Conservation (phyloP, 1,140 invertebrate species). For the Aphelenchoides besseyi region DNA sequence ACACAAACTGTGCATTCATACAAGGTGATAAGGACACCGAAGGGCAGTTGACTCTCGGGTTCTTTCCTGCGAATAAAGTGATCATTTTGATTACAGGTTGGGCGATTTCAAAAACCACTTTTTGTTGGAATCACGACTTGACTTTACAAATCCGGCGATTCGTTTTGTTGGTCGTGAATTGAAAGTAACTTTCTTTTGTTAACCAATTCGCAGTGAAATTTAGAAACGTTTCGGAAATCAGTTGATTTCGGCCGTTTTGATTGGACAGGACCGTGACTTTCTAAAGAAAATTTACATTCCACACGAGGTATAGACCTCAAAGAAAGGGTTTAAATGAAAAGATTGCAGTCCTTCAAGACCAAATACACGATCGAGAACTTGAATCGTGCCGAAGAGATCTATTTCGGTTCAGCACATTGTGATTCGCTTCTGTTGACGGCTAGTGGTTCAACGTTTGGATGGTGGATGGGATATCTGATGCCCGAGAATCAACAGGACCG, state of each 20-base stretch:
- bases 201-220: neutral
- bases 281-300: neutral
- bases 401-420: constrained; percentile 26
- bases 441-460: constrained; percentile 34
- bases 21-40: too few relatives aligned
- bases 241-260: neutral
- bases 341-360: constrained; percentile 1
- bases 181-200: neutral
- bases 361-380: neutral
- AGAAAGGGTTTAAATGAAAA: neutral
- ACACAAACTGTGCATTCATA: constrained; percentile 11
- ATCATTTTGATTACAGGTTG: too few relatives aligned
- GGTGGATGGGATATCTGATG: constrained; percentile 44
- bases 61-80: too few relatives aligned
- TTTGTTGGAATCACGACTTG: neutral
- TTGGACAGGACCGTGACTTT: constrained; percentile 2
- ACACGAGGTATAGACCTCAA: neutral
- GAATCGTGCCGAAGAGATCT: constrained; percentile 35
- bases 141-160: constrained; percentile 15
- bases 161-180: neutral
- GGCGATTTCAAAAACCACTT: neutral
- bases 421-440: constrained; percentile 33
- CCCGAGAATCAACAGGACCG: neutral
- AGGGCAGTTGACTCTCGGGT: too few relatives aligned
- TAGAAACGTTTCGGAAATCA: neutral